phyloP scores from a whole-genome alignment of 2,888 invertebrate species.

The Myopa tessellatipennis region DNA sequence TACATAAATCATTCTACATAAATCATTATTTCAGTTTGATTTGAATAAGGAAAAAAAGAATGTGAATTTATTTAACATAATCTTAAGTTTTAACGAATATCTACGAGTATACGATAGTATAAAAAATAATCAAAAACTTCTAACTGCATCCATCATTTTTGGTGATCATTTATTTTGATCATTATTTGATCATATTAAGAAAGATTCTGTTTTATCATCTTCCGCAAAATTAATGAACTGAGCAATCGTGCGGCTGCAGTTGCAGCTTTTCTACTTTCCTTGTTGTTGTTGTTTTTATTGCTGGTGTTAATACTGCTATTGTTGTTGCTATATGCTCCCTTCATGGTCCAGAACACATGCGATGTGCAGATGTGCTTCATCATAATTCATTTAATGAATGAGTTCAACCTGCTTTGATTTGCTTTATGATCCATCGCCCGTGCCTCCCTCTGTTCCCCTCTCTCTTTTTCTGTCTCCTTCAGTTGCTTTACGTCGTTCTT shows the following conservation, averaged over 20 bases:
- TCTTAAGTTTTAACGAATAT: too few species aligned
- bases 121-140: background rate
- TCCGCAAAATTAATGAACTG: slow-evolving; percentile 27
- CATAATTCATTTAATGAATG: slow-evolving; percentile 6
- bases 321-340: background rate
- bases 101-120: too few species aligned
- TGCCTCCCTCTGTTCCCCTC: background rate
- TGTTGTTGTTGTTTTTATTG: background rate
- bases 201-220: slow-evolving; percentile 18
- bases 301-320: background rate
- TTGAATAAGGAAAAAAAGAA: too few species aligned
- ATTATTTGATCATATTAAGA: slow-evolving; percentile 34
- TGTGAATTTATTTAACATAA: too few species aligned
- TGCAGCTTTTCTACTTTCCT: too few species aligned
- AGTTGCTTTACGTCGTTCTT: background rate
- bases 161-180: slow-evolving; percentile 7
- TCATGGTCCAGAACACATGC: background rate
- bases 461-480: background rate
- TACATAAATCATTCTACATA: background rate
- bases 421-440: slow-evolving; percentile 1
- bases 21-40: background rate
- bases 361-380: slow-evolving; percentile 7
- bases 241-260: too few species aligned
- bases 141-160: background rate
- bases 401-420: slow-evolving; percentile 15